Conservation (phyloP, 2,888 invertebrate species). For the Falcaria lacertinaria region DNA sequence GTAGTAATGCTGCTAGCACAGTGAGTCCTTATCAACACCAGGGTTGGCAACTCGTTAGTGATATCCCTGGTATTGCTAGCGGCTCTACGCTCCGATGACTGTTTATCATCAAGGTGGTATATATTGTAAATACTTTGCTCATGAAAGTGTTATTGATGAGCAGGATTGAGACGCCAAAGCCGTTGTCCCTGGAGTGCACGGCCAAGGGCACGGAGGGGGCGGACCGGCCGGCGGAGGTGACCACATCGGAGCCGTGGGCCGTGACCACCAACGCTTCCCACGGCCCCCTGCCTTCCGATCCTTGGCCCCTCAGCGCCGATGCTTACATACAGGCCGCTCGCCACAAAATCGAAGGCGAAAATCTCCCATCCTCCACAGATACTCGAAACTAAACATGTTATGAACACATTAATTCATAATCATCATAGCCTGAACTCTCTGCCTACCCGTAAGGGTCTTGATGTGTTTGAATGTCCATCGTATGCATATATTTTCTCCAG, state of each 20-base stretch:
- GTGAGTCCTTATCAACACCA: no score
- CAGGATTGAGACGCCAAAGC: constrained; percentile 74
- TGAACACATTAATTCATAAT: no score
- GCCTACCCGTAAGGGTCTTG: no score
- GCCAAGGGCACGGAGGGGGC: constrained; percentile 40
- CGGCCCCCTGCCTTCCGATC: constrained; percentile 29
- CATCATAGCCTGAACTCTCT: no score
- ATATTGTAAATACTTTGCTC: no score
- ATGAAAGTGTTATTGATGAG: background rate
- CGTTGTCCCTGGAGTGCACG: constrained; percentile 61
- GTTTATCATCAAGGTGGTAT: no score
- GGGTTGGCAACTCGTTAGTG: no score
- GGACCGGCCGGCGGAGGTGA: constrained; percentile 70
- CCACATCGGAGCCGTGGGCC: constrained; percentile 64
- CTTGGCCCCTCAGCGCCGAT: constrained; percentile 64
- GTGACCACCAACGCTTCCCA: constrained; percentile 29
- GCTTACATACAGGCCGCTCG: constrained; percentile 64
- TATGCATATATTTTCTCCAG: no score
- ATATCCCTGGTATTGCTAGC: no score
- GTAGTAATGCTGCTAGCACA: no score
- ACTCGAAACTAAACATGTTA: constrained; percentile 69
- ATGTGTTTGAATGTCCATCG: no score
- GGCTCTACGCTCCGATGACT: no score
- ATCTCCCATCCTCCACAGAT: constrained; percentile 71
- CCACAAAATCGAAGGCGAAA: constrained; percentile 72